Evolutionary conservation across 2,797 vertebrate species (phyloP), one percentile per base, ranked within the genome.

Genomic region (Diglossa cyanea): DNA sequence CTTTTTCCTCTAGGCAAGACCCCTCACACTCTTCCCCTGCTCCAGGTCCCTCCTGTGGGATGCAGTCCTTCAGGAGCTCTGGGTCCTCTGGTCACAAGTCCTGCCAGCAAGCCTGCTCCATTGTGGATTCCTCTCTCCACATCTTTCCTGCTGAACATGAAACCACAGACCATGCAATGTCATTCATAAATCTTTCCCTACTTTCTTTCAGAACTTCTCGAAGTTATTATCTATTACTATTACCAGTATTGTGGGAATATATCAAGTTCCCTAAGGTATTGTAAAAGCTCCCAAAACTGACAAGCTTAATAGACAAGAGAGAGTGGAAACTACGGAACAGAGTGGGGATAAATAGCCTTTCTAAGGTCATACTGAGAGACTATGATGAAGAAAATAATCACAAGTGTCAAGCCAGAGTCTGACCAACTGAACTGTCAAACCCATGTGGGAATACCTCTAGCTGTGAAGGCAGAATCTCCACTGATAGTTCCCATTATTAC

Each of bases 101-200:
- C 63, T 63, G 50, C 50, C 24, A 15, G 7, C 13, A 63, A 33
- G 11, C 44, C 44, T 45, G 39, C 10, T 68, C 37, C 31, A 13
- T 3, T 25, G 3, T n/a, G 44, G 17, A 3, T 1, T 71, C 25
- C 33, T 51, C 6, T 63, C 25, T 26, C n/a, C 33, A 7, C 0
- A 7, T 12, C 20, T n/a, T 63, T 25, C 13, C 24, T 77, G 24
- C 23, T 68, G 35, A 85, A 72, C 23, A 33, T 28, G 44, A 83
- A 88, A 33, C 9, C 24, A 44, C 9, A 73, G 30, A 68, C 17
- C 20, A 31, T 0, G 1, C 2, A 1, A 30, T 37, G 10, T 12
- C 13, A 20, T 62, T 79, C 15, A 63, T 17, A 63, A 62, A 40
- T n/a, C 19, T 71, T 77, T 53, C 13, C 6, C 8, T 48, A 24